A percentile compares a stretch with the other conserved stretches of the same genome.
Evolutionary conservation across 1,140 invertebrate genomes (phyloP).

Genomic region (Megalopta genalis): DNA sequence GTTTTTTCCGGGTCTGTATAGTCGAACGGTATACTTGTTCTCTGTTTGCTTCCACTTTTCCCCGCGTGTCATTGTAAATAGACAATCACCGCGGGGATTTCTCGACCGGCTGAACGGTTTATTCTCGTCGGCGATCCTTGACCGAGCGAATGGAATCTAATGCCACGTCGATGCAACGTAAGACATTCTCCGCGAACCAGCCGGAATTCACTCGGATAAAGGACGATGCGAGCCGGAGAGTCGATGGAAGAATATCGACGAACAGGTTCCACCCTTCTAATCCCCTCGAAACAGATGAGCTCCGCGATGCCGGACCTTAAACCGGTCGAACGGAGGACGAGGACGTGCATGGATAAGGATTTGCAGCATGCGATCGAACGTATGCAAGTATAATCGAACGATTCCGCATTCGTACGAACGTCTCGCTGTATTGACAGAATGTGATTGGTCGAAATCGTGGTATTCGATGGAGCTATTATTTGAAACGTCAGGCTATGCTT

Average conservation of each 20-base stretch:
- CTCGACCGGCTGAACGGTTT: background rate
- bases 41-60: background rate
- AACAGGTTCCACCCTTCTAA: background rate
- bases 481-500: no score
- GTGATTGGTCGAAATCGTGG: no score
- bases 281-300: conserved; percentile 26
- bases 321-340: no score
- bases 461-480: no score
- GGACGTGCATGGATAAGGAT: background rate
- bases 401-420: background rate
- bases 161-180: conserved; percentile 22
- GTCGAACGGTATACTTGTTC: background rate
- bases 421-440: no score
- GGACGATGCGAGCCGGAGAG: background rate
- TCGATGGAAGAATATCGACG: background rate
- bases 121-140: conserved; percentile 11
- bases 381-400: background rate
- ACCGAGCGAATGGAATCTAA: background rate
- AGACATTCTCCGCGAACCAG: background rate
- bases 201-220: background rate
- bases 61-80: conserved; percentile 16
- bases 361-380: no score
- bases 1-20: background rate
- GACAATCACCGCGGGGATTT: conserved; percentile 19
- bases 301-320: background rate